phyloP scores from a whole-genome alignment of 2,888 invertebrate species.

The Chymomyza fuscimana region DNA sequence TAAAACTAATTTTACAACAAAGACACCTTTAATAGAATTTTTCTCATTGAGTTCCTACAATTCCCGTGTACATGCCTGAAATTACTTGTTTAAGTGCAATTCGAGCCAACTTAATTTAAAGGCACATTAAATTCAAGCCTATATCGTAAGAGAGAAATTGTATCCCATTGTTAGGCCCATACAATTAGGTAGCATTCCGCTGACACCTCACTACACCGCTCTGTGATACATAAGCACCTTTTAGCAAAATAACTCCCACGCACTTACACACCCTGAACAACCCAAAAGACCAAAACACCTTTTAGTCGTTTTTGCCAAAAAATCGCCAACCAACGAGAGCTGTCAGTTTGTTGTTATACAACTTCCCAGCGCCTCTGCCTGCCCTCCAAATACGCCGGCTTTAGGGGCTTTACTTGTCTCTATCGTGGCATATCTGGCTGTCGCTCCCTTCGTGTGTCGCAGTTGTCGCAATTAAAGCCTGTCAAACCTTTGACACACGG shows the following conservation, averaged over 20 bases:
- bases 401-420: not conserved
- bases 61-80: not conserved
- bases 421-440: not conserved
- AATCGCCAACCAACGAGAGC: not conserved
- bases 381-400: not conserved
- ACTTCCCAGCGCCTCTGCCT: not conserved
- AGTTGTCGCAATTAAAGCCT: conserved; percentile 64
- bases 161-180: not conserved
- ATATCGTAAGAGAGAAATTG: not conserved
- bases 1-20: no score
- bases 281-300: not conserved
- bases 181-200: not conserved
- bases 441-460: not conserved
- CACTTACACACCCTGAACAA: not conserved
- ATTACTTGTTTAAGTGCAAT: not conserved
- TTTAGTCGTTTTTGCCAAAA: not conserved
- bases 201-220: not conserved
- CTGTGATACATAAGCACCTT: not conserved
- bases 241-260: not conserved
- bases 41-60: no score
- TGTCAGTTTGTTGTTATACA: not conserved
- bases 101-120: not conserved
- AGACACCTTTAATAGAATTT: no score
- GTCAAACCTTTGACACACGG: conserved; percentile 74
- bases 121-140: not conserved